Evolutionary conservation across 2,113 vertebrate genomes (phyloP).

Genomic region (Enhydra lutris): DNA sequence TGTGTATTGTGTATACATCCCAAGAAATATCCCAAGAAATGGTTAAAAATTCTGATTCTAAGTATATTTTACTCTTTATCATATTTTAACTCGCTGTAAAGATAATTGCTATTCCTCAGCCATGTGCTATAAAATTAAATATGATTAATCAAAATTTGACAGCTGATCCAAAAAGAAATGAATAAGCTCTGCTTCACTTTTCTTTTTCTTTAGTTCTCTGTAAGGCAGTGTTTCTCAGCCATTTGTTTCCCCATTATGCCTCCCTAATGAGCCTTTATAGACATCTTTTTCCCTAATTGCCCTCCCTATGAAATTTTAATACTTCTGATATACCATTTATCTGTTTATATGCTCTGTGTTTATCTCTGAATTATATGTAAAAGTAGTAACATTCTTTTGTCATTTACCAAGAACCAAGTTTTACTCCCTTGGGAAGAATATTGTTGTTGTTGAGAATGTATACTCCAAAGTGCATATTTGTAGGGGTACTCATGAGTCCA

Average conservation of each 20-base stretch:
- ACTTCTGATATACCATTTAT: neutral
- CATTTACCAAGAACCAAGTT: neutral
- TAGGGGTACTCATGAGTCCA: neutral
- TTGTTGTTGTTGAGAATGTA: neutral
- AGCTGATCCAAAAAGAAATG: constrained; percentile 28
- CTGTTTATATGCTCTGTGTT: neutral
- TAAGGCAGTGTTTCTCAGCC: neutral
- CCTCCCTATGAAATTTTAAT: constrained; percentile 7
- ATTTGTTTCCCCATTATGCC: neutral
- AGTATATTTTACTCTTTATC: constrained; percentile 28
- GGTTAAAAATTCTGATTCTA: neutral
- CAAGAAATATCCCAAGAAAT: neutral
- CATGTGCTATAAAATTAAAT: constrained; percentile 37
- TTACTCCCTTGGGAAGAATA: neutral
- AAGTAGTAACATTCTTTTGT: neutral
- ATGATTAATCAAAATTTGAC: constrained; percentile 59
- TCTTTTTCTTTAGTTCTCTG: neutral
- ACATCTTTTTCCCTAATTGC: neutral
- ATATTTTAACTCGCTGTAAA: constrained; percentile 28
- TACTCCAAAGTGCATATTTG: neutral
- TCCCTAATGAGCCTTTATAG: neutral
- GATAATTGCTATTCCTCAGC: constrained; percentile 53
- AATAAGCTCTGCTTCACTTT: neutral
- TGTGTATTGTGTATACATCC: neutral
- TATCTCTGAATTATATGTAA: constrained; percentile 5